These are phyloP conservation scores for Sturnira hondurensis DNA, from an alignment of 2,113 vertebrate species.

Conservation along the genomic window DNA sequence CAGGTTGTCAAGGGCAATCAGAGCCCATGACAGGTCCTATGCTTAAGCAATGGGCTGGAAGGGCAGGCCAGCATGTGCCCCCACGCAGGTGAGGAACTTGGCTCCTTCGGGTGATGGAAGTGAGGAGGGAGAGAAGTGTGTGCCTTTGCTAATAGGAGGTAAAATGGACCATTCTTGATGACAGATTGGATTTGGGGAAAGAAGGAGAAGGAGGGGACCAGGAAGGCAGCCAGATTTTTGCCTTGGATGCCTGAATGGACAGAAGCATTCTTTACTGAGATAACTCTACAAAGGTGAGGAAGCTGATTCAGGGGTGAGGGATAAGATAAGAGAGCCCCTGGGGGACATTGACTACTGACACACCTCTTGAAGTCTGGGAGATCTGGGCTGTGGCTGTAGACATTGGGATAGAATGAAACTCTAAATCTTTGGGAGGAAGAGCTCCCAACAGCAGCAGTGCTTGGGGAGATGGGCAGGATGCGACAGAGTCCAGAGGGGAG, in stretches of 20 bases:
- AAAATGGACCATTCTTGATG: not conserved
- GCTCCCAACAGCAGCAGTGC: not conserved
- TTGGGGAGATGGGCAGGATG: not conserved
- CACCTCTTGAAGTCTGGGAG: not conserved
- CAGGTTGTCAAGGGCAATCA: not conserved
- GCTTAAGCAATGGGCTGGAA: not conserved
- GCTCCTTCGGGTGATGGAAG: not conserved
- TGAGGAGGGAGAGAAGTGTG: too few species aligned
- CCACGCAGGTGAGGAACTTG: not conserved
- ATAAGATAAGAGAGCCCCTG: not conserved
- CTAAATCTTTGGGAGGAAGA: not conserved
- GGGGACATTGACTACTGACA: not conserved
- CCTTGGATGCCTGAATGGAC: not conserved
- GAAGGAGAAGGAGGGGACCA: not conserved
- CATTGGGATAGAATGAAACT: not conserved
- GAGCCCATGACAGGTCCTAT: not conserved
- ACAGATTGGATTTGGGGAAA: not conserved
- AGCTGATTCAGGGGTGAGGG: not conserved
- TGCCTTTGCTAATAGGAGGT: not conserved
- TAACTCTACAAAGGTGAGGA: not conserved
- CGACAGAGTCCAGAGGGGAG: not conserved
- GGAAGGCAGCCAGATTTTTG: not conserved
- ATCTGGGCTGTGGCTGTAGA: not conserved
- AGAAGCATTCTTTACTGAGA: not conserved
- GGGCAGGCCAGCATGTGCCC: accelerated